These are phyloP conservation scores for Dolomedes plantarius DNA, from an alignment of 2,888 invertebrate genomes.

Conservation along the genomic window DNA sequence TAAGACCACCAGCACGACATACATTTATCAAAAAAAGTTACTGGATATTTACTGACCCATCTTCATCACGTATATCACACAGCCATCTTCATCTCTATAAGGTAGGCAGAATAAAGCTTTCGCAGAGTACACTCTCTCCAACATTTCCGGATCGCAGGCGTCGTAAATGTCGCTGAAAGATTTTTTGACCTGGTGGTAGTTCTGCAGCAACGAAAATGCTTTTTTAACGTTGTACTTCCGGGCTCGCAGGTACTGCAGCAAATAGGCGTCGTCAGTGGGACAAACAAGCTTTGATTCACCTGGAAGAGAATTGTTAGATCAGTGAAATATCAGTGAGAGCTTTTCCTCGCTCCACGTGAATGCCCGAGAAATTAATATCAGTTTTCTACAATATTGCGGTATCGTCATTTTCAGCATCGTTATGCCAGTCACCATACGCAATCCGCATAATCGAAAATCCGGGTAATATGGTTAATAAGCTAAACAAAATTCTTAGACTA, in stretches of 20 bases:
- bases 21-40: no score
- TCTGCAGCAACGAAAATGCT: slow-evolving; percentile 23
- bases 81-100: slow-evolving; percentile 43
- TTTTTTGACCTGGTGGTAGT: slow-evolving; percentile 11
- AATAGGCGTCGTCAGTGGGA: slow-evolving; percentile 28
- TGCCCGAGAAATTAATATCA: no score
- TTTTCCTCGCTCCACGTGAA: no score
- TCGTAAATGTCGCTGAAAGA: slow-evolving; percentile 28
- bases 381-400: no score
- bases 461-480: no score
- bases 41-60: slow-evolving; percentile 32
- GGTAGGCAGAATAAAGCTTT: slow-evolving; percentile 5
- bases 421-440: no score
- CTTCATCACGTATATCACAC: slow-evolving; percentile 19
- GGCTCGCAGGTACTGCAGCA: slow-evolving; percentile 32
- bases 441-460: no score
- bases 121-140: not conserved
- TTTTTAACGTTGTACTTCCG: slow-evolving; percentile 51
- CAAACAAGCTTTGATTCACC: slow-evolving; percentile 24
- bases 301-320: not conserved
- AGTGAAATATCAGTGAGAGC: no score
- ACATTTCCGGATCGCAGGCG: not conserved
- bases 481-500: no score
- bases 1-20: no score
- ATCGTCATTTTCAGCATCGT: no score